Base-by-base conservation (phyloP, 2,113 vertebrate species). In the Spizaetus ornatus region DNA sequence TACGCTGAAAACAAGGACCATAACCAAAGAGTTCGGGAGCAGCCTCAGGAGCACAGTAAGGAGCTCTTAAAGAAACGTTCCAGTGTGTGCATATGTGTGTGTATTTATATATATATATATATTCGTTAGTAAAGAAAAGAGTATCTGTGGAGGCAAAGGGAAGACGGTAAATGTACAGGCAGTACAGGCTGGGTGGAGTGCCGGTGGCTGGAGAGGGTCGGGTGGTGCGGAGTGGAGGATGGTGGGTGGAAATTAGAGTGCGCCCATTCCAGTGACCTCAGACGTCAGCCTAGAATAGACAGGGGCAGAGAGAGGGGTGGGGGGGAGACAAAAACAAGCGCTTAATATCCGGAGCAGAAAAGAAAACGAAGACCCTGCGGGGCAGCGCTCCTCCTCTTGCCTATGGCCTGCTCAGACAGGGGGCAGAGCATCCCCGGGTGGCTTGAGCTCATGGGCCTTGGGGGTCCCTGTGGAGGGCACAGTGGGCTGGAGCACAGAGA, bases 211-310 rank as follows among this genome's bases (percentile, higher is more conserved):
- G 98, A 98, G 95, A 96, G 98, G 98, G 98, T 98, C 98, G 96
- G 98, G 98, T 98, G 98, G 98, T 98, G 97, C 98, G 97, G 98
- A 97, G 96, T 81, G 84, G 87, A 98, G 98, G 98, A 95, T 96
- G 97, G 95, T 95, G 96, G 98, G 98, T 96, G 96, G 98, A 98
- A 99, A 98, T 98, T 99, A 99, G 97, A 99, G 98, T 65, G 99
- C 98, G 81, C 99, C 99, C 99, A 99, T 99, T 98, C 99, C 99
- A 97, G 99, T 99, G 98, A 99, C 99, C 98, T 99, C 99, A 96
- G 99, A 99, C 90, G 99, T 99, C 99, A 99, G 99, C 99, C 99
- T 99, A 98, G 97, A 99, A 99, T 93, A 98, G 97, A 98, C 92
- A 95, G 87, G 98, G 96, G 83, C 62, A 96, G 93, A 96, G 91